phyloP scores from a whole-genome alignment of 2,797 vertebrate species.

The Selene dorsalis region DNA sequence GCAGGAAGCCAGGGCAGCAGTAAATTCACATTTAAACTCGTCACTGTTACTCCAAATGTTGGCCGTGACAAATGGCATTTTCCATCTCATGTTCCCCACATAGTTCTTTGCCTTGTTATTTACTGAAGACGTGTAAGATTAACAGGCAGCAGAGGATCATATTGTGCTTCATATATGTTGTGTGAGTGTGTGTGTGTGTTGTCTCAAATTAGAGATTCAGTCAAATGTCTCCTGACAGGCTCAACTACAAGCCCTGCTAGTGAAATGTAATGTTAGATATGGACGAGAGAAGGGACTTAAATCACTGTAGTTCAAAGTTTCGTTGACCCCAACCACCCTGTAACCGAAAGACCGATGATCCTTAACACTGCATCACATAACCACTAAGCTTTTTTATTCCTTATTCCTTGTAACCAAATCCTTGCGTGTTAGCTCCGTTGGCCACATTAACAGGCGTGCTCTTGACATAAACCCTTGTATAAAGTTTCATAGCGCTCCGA shows the following conservation, averaged over 20 bases:
- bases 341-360: slow-evolving; percentile 25
- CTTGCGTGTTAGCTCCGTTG: not conserved
- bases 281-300: slow-evolving; percentile 7
- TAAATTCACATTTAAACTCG: slow-evolving; percentile 50
- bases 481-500: slow-evolving; percentile 18
- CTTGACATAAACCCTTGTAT: slow-evolving; percentile 36
- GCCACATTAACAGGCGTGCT: slow-evolving; percentile 15
- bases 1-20: slow-evolving; percentile 28
- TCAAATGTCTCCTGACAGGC: slow-evolving; percentile 43
- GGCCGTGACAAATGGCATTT: slow-evolving; percentile 52
- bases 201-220: slow-evolving; percentile 46
- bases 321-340: slow-evolving; percentile 21
- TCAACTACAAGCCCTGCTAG: slow-evolving; percentile 32
- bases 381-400: not conserved
- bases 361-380: slow-evolving; percentile 18
- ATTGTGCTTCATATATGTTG: slow-evolving; percentile 26
- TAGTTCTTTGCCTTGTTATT: slow-evolving; percentile 25
- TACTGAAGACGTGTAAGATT: slow-evolving; percentile 36
- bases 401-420: slow-evolving; percentile 18
- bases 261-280: slow-evolving; percentile 31
- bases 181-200: not conserved
- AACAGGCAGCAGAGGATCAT: not conserved
- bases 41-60: slow-evolving; percentile 34
- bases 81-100: slow-evolving; percentile 49
- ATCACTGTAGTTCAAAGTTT: slow-evolving; percentile 33